Percentiles rank a stretch among this genome's conserved stretches.
Evolutionary conservation across 1,140 invertebrate genomes (phyloP).

Genomic region (Maconellicoccus hirsutus): DNA sequence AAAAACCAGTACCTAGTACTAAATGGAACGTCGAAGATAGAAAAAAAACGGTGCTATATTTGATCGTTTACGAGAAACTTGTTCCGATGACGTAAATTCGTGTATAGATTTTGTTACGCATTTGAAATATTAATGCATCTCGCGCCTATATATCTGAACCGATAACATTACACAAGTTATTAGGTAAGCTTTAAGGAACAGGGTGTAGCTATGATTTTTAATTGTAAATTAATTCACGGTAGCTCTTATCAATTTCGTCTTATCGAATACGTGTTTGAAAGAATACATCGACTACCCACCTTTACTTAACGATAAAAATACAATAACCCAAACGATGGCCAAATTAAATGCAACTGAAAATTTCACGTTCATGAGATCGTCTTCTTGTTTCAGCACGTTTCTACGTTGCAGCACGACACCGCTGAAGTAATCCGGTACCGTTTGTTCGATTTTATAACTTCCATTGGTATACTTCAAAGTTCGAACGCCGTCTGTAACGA

Average conservation of each 20-base stretch:
- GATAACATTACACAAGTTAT: no score
- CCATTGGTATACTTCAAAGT: conserved; percentile 20
- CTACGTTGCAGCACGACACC: conserved; percentile 63
- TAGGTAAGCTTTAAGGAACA: no score
- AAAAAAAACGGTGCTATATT: background rate
- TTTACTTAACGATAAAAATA: conserved; percentile 80
- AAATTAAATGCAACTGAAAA: conserved; percentile 82
- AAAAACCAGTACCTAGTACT: background rate
- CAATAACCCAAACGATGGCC: conserved; percentile 78
- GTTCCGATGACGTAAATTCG: background rate
- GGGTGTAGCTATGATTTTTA: background rate
- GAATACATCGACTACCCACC: conserved; percentile 39
- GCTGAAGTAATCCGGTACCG: conserved; percentile 70
- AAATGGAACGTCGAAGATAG: background rate
- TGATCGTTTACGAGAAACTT: background rate
- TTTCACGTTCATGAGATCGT: conserved; percentile 54
- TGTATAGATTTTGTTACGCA: background rate
- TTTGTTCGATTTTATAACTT: conserved; percentile 51
- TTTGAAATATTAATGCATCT: background rate
- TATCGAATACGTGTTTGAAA: no score
- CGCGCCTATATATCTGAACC: background rate
- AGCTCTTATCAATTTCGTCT: no score
- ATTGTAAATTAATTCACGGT: no score
- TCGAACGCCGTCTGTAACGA: conserved; percentile 23
- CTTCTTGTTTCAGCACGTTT: conserved; percentile 45